Evolutionary conservation across 2,888 invertebrate species (phyloP), one percentile per base, ranked within the genome.

Genomic region (Synanthedon myopaeformis): DNA sequence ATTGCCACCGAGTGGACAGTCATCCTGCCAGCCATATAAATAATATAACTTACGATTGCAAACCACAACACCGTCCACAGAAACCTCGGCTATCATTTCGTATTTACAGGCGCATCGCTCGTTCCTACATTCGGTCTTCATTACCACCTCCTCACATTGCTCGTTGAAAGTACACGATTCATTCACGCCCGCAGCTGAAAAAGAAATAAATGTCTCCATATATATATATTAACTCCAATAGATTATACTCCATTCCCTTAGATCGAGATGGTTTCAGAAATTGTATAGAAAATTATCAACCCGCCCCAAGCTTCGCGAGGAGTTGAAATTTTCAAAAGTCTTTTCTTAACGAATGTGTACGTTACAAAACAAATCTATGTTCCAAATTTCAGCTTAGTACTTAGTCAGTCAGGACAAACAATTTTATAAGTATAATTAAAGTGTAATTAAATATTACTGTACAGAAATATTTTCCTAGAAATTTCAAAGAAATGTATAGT

Each of bases 131-230:
- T 93, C 94, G 41, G 95, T 95, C 84, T 92, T 92, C 66, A 89
- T 89, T 61, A 92, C 91, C 62, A 89, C 87, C 58, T 89, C 89
- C 73, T 95, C 94, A 85, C 95, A 95, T 83, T 96, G 95, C 74
- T 94, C 94, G 79, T 91, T 92, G 88, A 95, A 96, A 73, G 90
- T 91, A 71, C 95, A 96, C 51, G 92, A 89, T 73, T 94, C 94
- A 88, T 95, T 95, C 67, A 95, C 91, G 61, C 90, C 90, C 53
- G 91, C 92, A 77, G 90, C 95, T 96, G 90, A 42, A 90, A 90
- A 61, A 35, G 8, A 35, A 35, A 35, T 10, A 8, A 35, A 35
- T 35, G 8, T 35, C 3, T 8, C 54, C n/a, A 49, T 49, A 45
- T 45, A 3, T 45, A 3, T 45, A 14, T 45, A 6, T 45, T 45